Evolutionary conservation across 92 coral and sea anemone genomes (phyloP), one percentile per base, ranked within the genome.

Genomic region (Palythoa grandiflora): DNA sequence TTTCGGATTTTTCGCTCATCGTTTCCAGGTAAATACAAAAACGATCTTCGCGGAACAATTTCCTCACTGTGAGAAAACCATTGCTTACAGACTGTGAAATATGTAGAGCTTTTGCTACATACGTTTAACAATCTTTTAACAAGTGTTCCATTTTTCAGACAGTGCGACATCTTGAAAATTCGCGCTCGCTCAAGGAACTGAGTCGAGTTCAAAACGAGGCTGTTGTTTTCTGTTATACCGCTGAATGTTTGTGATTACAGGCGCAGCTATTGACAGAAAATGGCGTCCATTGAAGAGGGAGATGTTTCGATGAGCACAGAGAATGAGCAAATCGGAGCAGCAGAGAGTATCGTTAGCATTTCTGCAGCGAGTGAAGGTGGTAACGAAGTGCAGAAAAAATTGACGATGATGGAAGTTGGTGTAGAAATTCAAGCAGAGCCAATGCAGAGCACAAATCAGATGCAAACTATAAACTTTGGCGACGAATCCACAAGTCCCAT

Each of bases 11-110:
- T 97, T 80, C 93, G 86, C 68, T 95, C 96, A 63, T 97, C 99
- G 87, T 97, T 97, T 38, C 99, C 99, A 14, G 99, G 99, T 75
- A 97, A 91, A 71, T 97, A 97, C 76, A 97, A 93, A 89, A 95
- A 92, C n/a, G 99, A 97, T 66, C 99, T 83, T 73, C 99, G 89
- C 35, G 99, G 98, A 35, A 89, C 79, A 72, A 88, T 87, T 3
- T 91, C 90, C 73, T 63, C 75, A 65, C 44, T 44, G 7, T 47
- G 52, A 47, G 85, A 80, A 50, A 20, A 13, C 75, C 73, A 80
- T 80, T 75, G 85, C 44, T 80, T 80, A 39, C 85, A 63, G 75
- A 65, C 19, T 6, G 38, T 13, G n/a, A 65, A 20, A 19, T 20
- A 2, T 20, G 57, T 10, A 17, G 39, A 12, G 19, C 73, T 21